These are phyloP conservation scores for Piscicola geometra DNA, from an alignment of 2,888 invertebrate genomes.

Conservation along the genomic window DNA sequence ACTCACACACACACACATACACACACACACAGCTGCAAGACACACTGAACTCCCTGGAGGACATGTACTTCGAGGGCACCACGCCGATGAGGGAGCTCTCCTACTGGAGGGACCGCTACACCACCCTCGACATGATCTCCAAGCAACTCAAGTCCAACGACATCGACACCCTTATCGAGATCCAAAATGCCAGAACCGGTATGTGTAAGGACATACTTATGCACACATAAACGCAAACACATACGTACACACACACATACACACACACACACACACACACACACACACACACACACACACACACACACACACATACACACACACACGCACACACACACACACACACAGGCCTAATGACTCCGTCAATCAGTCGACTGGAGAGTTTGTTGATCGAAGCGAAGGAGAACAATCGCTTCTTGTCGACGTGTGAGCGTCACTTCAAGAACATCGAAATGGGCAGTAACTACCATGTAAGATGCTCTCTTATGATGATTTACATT, in stretches of 20 bases:
- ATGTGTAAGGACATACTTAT: too few species aligned
- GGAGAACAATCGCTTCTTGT: constrained; percentile 35
- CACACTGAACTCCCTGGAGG: constrained; percentile 22
- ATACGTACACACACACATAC: constrained; percentile 28
- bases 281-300: neutral
- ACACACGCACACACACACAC: neutral
- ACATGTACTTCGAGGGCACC: constrained; percentile 13
- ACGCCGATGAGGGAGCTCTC: constrained; percentile 6
- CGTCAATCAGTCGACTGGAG: constrained; percentile 11
- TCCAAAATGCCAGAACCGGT: constrained; percentile 25
- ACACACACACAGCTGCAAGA: constrained; percentile 20
- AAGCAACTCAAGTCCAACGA: constrained; percentile 17
- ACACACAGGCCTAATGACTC: constrained; percentile 12
- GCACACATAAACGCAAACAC: too few species aligned
- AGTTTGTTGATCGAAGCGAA: constrained; percentile 30
- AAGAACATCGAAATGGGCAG: constrained; percentile 32
- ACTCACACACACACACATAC: neutral
- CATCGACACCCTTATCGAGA: constrained; percentile 1
- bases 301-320: neutral
- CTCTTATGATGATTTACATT: neutral
- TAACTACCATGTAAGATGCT: constrained; percentile 31
- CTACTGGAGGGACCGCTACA: constrained; percentile 35
- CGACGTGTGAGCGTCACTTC: constrained; percentile 35
- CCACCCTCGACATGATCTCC: constrained; percentile 30
- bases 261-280: neutral